Conservation (phyloP, 2,888 invertebrate species). For the Noctua janthe region DNA sequence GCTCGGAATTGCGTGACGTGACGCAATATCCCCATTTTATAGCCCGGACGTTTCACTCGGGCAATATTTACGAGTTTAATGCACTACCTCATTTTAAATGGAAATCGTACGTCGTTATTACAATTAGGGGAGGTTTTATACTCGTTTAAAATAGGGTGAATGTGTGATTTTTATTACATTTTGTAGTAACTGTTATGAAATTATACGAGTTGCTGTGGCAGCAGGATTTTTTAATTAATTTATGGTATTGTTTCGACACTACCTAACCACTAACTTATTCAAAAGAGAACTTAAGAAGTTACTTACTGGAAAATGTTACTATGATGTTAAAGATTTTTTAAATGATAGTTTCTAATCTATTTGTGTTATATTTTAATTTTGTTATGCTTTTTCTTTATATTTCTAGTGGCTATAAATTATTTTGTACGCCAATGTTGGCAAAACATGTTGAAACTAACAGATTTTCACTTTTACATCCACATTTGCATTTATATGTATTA, state of each 20-base stretch:
- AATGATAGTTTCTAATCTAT: too few species aligned
- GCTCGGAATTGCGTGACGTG: slow-evolving; percentile 50
- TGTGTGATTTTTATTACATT: slow-evolving; percentile 34
- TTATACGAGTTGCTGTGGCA: background rate
- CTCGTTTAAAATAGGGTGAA: slow-evolving; percentile 33
- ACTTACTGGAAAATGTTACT: too few species aligned
- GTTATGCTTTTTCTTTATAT: too few species aligned
- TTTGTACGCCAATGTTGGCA: too few species aligned
- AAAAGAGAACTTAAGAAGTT: too few species aligned
- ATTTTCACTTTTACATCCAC: too few species aligned
- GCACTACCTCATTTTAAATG: slow-evolving; percentile 57
- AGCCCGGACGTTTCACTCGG: slow-evolving; percentile 43
- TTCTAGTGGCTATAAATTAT: too few species aligned
- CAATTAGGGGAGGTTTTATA: slow-evolving; percentile 50
- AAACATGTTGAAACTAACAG: too few species aligned
- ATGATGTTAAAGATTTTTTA: too few species aligned
- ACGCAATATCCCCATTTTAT: slow-evolving; percentile 39
- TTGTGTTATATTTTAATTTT: too few species aligned
- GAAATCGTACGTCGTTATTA: slow-evolving; percentile 55
- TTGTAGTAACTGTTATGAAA: slow-evolving; percentile 16
- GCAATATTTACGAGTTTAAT: slow-evolving; percentile 52
- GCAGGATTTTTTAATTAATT: slow-evolving; percentile 5
- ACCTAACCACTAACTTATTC: too few species aligned
- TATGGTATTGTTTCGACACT: background rate
- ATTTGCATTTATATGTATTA: too few species aligned